Conservation (phyloP, 2,888 invertebrate genomes). For the Nyleta sp. region DNA sequence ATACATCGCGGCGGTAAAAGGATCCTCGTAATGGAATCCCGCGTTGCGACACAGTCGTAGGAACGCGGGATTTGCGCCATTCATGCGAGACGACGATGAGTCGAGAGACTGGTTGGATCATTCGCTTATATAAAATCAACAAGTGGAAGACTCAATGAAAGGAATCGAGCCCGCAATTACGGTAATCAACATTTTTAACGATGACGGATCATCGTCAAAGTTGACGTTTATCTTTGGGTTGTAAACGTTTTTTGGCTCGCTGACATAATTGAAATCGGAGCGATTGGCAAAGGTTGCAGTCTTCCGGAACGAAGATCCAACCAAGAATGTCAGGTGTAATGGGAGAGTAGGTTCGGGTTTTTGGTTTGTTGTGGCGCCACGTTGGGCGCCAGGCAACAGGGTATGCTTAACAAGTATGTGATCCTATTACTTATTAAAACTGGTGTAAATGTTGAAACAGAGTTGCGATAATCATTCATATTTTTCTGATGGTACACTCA, state of each 20-base stretch:
- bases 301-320: neutral
- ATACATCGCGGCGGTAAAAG: constrained; percentile 61
- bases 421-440: too few relatives aligned
- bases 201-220: constrained; percentile 2
- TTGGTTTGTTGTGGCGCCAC: too few relatives aligned
- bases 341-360: too few relatives aligned
- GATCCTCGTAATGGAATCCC: constrained; percentile 62
- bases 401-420: too few relatives aligned
- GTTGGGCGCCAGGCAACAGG: too few relatives aligned
- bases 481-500: too few relatives aligned
- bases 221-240: constrained; percentile 6
- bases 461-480: too few relatives aligned
- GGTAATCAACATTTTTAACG: constrained; percentile 17
- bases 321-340: too few relatives aligned
- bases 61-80: constrained; percentile 59
- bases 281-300: neutral
- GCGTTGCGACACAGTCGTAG: constrained; percentile 57
- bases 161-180: neutral
- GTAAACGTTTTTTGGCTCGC: neutral
- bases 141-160: constrained; percentile 5
- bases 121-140: constrained; percentile 28
- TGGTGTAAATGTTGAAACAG: too few relatives aligned
- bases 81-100: constrained; percentile 57
- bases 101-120: constrained; percentile 30
- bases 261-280: constrained; percentile 9